These are phyloP conservation scores for Luperina testacea DNA, from an alignment of 2,888 invertebrate genomes.

Conservation along the genomic window DNA sequence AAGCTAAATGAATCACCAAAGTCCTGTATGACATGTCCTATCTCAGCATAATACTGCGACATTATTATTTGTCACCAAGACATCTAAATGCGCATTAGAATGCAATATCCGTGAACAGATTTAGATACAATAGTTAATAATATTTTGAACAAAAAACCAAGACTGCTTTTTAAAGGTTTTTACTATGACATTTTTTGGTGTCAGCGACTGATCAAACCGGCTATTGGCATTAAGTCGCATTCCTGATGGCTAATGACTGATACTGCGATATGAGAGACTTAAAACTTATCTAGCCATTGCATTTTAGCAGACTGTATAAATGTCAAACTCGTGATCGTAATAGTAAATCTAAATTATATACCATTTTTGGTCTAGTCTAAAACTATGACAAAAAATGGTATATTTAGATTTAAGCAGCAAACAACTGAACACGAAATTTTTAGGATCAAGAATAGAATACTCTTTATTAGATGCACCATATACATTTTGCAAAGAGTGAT, in stretches of 20 bases:
- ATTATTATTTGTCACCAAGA: not conserved
- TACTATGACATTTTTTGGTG: slow-evolving; percentile 39
- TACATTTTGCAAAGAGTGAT: no score
- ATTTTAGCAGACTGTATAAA: slow-evolving; percentile 22
- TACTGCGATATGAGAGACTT: slow-evolving; percentile 14
- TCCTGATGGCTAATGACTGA: slow-evolving; percentile 46
- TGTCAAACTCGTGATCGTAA: slow-evolving; percentile 18
- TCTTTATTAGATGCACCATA: no score
- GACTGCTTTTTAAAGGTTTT: slow-evolving; percentile 46
- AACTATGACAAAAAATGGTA: not conserved
- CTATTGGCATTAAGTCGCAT: slow-evolving; percentile 52
- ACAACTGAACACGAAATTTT: not conserved
- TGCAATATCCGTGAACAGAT: slow-evolving; percentile 2
- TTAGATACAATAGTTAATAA: not conserved
- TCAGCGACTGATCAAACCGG: slow-evolving; percentile 50
- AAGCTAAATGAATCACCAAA: not conserved
- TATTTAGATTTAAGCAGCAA: not conserved
- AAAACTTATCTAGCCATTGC: slow-evolving; percentile 23
- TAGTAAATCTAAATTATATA: not conserved
- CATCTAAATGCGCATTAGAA: not conserved
- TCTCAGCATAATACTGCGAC: not conserved
- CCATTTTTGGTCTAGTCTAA: no score
- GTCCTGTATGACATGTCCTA: not conserved
- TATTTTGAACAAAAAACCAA: slow-evolving; percentile 27
- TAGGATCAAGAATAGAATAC: not conserved